Evolutionary conservation across 2,113 vertebrate species (phyloP), one percentile per base, ranked within the genome.

Genomic region (Andinoacara biseriatus): DNA sequence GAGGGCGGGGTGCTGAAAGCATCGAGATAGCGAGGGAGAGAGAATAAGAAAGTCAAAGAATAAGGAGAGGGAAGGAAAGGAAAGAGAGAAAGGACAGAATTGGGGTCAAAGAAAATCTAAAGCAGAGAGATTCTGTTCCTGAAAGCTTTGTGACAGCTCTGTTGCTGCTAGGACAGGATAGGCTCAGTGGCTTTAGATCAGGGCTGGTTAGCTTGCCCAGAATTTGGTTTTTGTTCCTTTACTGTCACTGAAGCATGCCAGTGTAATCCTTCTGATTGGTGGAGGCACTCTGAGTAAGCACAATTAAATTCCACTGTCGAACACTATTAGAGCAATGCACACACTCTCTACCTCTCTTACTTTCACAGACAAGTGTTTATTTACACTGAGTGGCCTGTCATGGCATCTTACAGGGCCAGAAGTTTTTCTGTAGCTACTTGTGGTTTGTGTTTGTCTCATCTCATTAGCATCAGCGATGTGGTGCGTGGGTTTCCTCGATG

Each of bases 221-320:
- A 74, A 74, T 87, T 92, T 86, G 61, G 79, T 82, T 87, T 89
- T 78, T 82, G 81, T 88, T 89, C 74, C 74, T 80, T 67, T 83
- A 88, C 56, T 87, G 93, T 93, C 90, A 83, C 72, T 86, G 86
- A 91, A 94, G 90, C 82, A 58, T 91, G 90, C 79, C 86, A 75
- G 80, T 86, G 81, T 76, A 63, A 91, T 86, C 78, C 77, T 17
- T 85, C 74, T 87, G 90, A 94, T 87, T 93, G 93, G 92, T 81
- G 75, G 85, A 89, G 74, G 83, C 65, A 78, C 59, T 87, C 69
- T 58, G 52, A 63, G 57, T 22, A 31, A 79, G 83, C 79, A 33
- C 78, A 80, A 83, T 85, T 82, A 80, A 83, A 86, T 85, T 78
- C 69, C 38, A 54, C 2, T 2, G 62, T 56, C 26, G 18, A 79